phyloP scores from a whole-genome alignment of 2,888 invertebrate species.

The Pristionchus maxplancki region DNA sequence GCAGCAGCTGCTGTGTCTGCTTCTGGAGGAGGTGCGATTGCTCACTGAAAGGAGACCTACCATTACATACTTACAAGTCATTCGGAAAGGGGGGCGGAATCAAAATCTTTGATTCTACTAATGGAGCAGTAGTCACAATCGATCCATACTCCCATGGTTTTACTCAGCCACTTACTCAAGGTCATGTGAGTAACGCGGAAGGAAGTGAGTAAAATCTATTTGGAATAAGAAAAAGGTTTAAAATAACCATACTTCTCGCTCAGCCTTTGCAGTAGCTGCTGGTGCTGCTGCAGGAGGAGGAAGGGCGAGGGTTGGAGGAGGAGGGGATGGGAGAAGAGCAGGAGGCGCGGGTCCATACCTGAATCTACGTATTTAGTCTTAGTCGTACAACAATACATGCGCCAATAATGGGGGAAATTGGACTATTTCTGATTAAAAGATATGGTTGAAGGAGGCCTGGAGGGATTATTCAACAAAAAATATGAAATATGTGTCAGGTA shows the following conservation, averaged over 20 bases:
- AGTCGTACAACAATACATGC: too few species aligned
- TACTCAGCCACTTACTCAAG: neutral
- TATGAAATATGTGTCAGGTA: too few species aligned
- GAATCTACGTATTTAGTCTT: neutral
- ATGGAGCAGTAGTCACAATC: too few species aligned
- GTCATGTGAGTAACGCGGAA: neutral
- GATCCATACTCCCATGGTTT: neutral
- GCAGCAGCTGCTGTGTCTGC: neutral
- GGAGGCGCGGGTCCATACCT: conserved; percentile 33
- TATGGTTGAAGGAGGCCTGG: too few species aligned
- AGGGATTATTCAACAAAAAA: too few species aligned
- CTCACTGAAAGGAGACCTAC: neutral
- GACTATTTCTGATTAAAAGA: too few species aligned
- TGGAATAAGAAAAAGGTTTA: too few species aligned
- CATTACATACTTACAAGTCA: too few species aligned
- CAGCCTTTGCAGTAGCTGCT: neutral
- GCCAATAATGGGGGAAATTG: too few species aligned
- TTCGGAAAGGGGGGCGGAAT: too few species aligned
- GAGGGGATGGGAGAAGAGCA: conserved; percentile 36
- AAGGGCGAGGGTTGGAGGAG: neutral
- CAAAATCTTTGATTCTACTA: too few species aligned
- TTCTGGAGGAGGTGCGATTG: neutral
- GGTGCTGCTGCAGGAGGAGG: conserved; percentile 3
- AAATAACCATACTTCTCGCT: neutral
- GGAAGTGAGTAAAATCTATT: too few species aligned